These are phyloP conservation scores for Pachliopta kotzebuea DNA, from an alignment of 2,888 invertebrate species.

Conservation along the genomic window DNA sequence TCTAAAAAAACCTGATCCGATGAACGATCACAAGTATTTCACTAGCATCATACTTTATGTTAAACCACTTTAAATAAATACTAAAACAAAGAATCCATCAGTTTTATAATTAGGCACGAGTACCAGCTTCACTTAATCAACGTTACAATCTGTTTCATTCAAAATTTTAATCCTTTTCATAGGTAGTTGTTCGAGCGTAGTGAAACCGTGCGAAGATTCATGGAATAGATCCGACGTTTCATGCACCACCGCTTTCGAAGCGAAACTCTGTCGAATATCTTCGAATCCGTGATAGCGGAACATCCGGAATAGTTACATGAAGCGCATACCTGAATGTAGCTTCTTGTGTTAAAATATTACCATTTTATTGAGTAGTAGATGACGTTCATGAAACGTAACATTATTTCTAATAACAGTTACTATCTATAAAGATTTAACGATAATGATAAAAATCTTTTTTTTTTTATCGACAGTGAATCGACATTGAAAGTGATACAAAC, in stretches of 20 bases:
- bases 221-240: conserved; percentile 3
- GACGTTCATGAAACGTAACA: not conserved
- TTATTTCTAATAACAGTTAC: not conserved
- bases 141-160: not conserved
- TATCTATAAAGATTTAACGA: too few relatives aligned
- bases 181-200: conserved; percentile 2
- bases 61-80: conserved; percentile 29
- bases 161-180: not conserved
- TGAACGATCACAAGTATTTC: not conserved
- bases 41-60: conserved; percentile 8
- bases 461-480: too few relatives aligned
- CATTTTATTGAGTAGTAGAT: not conserved
- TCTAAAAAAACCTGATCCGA: not conserved
- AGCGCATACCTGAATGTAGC: conserved; percentile 1
- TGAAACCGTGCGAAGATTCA: not conserved
- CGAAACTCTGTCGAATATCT: conserved; percentile 5
- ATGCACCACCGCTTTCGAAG: conserved; percentile 5
- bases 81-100: conserved; percentile 48
- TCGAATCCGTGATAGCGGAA: conserved; percentile 3
- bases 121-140: conserved; percentile 45
- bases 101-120: conserved; percentile 52
- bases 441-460: too few relatives aligned
- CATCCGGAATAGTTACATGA: conserved; percentile 4
- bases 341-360: not conserved
- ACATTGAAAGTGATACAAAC: too few relatives aligned